Evolutionary conservation across 2,113 vertebrate genomes (phyloP).

Genomic region (Gymnobelideus leadbeateri): DNA sequence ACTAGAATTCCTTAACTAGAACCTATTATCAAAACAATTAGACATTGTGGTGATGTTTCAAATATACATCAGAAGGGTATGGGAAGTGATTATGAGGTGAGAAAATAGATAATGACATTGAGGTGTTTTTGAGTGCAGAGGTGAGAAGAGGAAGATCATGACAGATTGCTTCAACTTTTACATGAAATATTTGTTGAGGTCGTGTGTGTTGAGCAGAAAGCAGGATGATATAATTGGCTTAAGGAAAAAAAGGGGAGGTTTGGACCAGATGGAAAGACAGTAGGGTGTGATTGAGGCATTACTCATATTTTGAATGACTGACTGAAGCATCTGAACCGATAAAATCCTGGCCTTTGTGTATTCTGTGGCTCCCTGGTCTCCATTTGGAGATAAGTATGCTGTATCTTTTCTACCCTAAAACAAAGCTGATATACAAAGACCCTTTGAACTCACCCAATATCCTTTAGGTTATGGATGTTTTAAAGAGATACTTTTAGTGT

Average conservation of each 20-base stretch:
- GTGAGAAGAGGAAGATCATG: not conserved
- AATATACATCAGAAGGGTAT: not conserved
- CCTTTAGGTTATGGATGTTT: not conserved
- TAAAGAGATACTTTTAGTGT: not conserved
- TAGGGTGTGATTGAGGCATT: not conserved
- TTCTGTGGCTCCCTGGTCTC: not conserved
- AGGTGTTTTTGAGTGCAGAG: not conserved
- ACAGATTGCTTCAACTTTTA: not conserved
- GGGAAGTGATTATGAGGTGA: not conserved
- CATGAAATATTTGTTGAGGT: not conserved
- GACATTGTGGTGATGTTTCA: not conserved
- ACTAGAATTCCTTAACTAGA: not conserved
- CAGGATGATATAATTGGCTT: not conserved
- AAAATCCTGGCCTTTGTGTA: not conserved
- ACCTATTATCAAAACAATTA: not conserved
- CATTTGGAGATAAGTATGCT: not conserved
- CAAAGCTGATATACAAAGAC: not conserved
- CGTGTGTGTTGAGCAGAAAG: not conserved
- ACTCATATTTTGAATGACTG: not conserved
- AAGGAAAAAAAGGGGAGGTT: not conserved
- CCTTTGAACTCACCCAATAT: not conserved
- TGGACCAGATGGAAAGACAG: not conserved
- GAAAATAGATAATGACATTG: not conserved
- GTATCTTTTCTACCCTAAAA: not conserved
- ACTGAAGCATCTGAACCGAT: not conserved